Conservation (phyloP, 2,113 vertebrate species). For the Caracal caracal region DNA sequence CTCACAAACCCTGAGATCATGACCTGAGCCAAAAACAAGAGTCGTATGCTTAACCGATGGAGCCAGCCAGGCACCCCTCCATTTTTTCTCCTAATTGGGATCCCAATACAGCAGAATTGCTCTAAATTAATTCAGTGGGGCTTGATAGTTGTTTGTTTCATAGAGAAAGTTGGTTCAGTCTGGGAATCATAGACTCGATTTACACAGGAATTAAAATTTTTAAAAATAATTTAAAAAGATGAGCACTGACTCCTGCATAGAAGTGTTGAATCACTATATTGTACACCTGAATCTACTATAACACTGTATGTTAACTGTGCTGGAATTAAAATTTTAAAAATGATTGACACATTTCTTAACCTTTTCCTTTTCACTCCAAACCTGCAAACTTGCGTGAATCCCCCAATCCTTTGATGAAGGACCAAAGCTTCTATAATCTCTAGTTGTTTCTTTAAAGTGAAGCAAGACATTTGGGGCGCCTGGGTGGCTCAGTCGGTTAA, state of each 20-base stretch:
- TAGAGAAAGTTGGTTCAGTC: constrained; percentile 24
- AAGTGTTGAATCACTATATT: background rate
- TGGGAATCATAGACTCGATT: constrained; percentile 32
- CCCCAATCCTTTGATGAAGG: background rate
- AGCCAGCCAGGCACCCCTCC: no score
- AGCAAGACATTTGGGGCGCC: background rate
- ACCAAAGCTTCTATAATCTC: background rate
- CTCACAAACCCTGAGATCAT: no score
- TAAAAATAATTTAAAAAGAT: background rate
- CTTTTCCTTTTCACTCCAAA: constrained; percentile 39
- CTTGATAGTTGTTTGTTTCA: background rate
- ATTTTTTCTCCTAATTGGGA: background rate
- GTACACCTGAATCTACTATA: background rate
- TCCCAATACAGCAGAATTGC: background rate
- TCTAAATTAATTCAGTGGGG: constrained; percentile 36
- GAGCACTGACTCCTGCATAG: background rate
- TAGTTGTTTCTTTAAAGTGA: constrained; percentile 29
- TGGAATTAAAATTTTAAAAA: background rate
- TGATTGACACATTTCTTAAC: background rate
- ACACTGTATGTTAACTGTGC: background rate
- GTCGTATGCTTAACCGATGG: no score
- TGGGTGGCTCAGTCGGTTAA: no score
- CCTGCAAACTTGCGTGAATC: background rate
- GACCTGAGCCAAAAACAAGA: no score
- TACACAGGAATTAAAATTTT: background rate